Conservation (phyloP, 2,797 vertebrate genomes). For the Pseudopleuronectes americanus region DNA sequence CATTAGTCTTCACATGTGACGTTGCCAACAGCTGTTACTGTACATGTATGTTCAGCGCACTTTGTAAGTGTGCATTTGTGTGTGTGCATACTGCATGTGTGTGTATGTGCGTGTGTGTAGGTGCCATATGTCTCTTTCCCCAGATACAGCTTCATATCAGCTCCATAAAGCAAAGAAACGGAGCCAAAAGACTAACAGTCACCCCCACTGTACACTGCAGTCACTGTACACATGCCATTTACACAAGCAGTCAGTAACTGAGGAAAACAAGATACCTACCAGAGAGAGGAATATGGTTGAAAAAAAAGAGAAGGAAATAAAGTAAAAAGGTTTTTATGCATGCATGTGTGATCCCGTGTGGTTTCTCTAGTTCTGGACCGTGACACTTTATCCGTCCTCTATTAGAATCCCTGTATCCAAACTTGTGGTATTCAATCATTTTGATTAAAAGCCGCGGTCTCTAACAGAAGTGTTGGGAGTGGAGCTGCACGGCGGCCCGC, state of each 20-base stretch:
- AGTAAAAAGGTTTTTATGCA: constrained; percentile 72
- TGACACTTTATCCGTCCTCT: constrained; percentile 83
- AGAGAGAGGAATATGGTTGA: constrained; percentile 70
- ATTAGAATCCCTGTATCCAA: constrained; percentile 93
- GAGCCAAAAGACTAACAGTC: constrained; percentile 89
- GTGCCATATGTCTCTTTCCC: constrained; percentile 91
- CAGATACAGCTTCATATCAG: constrained; percentile 89
- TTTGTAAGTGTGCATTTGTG: constrained; percentile 39
- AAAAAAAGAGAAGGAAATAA: constrained; percentile 9
- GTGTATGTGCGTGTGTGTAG: constrained; percentile 39
- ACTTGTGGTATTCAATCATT: constrained; percentile 99
- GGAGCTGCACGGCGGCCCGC: constrained; percentile 92
- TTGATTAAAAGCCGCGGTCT: constrained; percentile 99
- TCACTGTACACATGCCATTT: constrained; percentile 72
- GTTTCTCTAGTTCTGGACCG: constrained; percentile 77
- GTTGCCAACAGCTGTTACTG: constrained; percentile 86
- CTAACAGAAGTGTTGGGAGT: constrained; percentile 98
- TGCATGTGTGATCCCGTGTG: constrained; percentile 79
- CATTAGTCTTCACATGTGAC: constrained; percentile 87
- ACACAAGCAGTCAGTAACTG: constrained; percentile 72
- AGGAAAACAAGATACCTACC: constrained; percentile 61
- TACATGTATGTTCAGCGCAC: constrained; percentile 79
- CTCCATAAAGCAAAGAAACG: constrained; percentile 86
- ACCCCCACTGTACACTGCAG: constrained; percentile 62
- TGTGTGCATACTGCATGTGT: constrained; percentile 53